Evolutionary conservation across 2,888 invertebrate genomes (phyloP), one percentile per base, ranked within the genome.

Genomic region (Chaitophorus viminalis): DNA sequence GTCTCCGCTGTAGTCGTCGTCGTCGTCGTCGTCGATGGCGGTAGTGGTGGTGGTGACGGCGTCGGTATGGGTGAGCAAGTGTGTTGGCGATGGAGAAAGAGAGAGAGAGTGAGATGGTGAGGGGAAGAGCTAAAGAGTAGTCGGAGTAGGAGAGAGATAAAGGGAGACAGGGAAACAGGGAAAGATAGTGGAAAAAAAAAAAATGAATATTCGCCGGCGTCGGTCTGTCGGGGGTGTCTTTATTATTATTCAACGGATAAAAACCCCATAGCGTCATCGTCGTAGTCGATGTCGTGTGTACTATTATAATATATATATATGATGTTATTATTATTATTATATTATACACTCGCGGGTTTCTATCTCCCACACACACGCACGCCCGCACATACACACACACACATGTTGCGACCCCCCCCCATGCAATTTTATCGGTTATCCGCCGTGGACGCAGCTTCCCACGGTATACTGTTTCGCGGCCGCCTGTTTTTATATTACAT

Each of bases 221-320:
- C 87, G 87, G 87, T 87, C 87, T 87, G 87, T 79, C 87, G 87
- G 87, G 86, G 87, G 87, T 79, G 87, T 78, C 87, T 78, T 78
- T 79, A 78, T 87, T 87, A 79, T 87, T 87, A 86, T 86, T 86
- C 79, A 74, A 72, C 87, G 87, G 87, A 79, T 87, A 87, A 87
- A 85, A 87, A 87, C 87, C 87, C 87, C 72, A 31, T 39, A 75
- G 75, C 83, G 83, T 65, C 75, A 75, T 46, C n/a, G n/a, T 11
- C 39, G 31, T 68, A 29, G 81, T 81, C 31, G 39, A 46, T 25
- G 36, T 9, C 18, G 39, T 36, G 81, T 46, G 39, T 46, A n/a
- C 46, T 76, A 29, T 29, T 76, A 76, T 39, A 75, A 39, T 39
- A 39, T 39, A 39, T 39, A 5, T 65, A 65, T 60, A 33, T 33